Base-by-base conservation (phyloP, 2,888 invertebrate genomes). In the Stenurella melanura region DNA sequence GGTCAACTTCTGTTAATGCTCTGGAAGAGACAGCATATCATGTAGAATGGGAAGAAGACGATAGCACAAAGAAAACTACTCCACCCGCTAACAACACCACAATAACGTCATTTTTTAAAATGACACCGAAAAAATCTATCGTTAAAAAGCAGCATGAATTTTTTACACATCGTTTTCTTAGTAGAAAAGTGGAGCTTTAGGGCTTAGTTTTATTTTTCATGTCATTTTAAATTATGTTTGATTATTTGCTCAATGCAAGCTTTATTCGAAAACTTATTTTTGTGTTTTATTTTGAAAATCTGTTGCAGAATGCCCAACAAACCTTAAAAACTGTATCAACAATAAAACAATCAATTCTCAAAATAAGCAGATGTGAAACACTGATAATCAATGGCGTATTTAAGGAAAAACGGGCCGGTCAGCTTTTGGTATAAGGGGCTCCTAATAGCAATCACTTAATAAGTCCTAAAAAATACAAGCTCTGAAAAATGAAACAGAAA, bases 1-100 rank as follows among this genome's bases (percentile, higher is more conserved):
- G 99, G 99, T 97, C 98, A 0, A 99, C 99, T 0, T 96, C 98
- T 0, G 94, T 94, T 77, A 93, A 93, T 63, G 93, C 96, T 82
- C 89, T 99, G 15, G 92, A 96, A 79, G 93, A 94, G 6, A 92
- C 93, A 69, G 96, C 95, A 0, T 92, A 93, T 18, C 89, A 91
- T 11, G 94, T 95, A 64, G 94, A 94, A 73, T 94, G 96, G 91
- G 95, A 94, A 87, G 93, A 94, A 30, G 63, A 78, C 19, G 87
- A 82, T 15, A 77, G 80, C 34, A 5, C 10, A 12, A 21, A 9
- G 19, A 81, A 80, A 60, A 81, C 79, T 30, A 64, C 82, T 15
- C 78, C 82, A 0, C 83, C 83, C 26, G 84, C 86, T 30, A 88
- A 86, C 78, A 89, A 86, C 76, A 85, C 87, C 26, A 83, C 89